Conservation (phyloP, 2,113 vertebrate genomes). For the Chauna torquata region DNA sequence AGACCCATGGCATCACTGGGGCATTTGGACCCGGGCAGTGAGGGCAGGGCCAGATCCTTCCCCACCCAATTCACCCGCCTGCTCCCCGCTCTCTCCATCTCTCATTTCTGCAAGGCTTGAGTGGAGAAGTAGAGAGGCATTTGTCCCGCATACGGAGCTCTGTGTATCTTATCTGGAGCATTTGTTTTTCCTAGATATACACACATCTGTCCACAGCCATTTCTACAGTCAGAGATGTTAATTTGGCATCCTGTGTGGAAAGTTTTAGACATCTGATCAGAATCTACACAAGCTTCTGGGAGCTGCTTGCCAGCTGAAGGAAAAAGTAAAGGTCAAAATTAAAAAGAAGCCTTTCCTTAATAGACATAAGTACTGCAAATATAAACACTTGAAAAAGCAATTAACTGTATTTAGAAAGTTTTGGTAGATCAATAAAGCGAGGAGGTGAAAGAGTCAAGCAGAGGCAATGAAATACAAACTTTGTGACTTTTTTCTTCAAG, state of each 20-base stretch:
- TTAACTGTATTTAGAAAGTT: neutral
- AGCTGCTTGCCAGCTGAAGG: slow-evolving; percentile 43
- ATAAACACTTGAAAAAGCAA: neutral
- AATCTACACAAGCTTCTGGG: slow-evolving; percentile 49
- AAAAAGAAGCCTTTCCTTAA: neutral
- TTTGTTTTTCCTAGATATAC: slow-evolving; percentile 52
- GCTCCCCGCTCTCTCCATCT: neutral
- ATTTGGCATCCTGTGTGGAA: slow-evolving; percentile 60
- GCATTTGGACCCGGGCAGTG: neutral
- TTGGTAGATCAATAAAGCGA: neutral
- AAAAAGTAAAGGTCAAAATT: neutral
- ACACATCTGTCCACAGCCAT: slow-evolving; percentile 13
- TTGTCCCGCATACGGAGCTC: neutral
- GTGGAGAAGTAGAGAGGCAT: neutral
- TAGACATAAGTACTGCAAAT: neutral
- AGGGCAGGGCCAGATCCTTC: neutral
- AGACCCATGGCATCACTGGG: neutral
- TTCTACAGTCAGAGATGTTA: slow-evolving; percentile 35
- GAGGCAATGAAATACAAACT: neutral
- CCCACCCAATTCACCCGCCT: neutral
- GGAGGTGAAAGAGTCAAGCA: neutral
- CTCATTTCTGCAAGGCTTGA: neutral
- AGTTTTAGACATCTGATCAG: slow-evolving; percentile 61
- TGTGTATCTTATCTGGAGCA: neutral
- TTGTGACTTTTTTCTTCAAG: rapidly evolving